Evolutionary conservation across 2,888 invertebrate genomes (phyloP).

Genomic region (Gymnocheta viridis): DNA sequence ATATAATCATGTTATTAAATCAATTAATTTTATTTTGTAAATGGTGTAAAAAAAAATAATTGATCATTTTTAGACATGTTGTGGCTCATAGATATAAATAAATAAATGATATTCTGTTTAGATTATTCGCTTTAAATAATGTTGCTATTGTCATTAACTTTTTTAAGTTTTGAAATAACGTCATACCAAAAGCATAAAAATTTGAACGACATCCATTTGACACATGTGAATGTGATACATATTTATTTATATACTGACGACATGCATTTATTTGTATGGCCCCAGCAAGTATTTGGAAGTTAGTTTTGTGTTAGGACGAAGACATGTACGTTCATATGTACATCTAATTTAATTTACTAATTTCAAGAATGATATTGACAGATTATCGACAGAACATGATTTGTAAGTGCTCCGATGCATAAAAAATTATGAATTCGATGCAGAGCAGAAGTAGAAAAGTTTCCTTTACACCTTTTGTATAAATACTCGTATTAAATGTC

Average conservation of each 20-base stretch:
- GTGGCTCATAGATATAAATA: background rate
- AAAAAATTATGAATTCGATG: too few species aligned
- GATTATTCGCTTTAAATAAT: slow-evolving; percentile 7
- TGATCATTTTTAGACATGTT: slow-evolving; percentile 2
- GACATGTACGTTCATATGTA: too few species aligned
- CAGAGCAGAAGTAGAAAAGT: too few species aligned
- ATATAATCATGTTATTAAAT: too few species aligned
- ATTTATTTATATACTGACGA: background rate
- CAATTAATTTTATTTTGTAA: slow-evolving; percentile 8
- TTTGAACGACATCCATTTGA: background rate
- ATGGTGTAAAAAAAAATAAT: slow-evolving; percentile 36
- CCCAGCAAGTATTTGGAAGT: background rate
- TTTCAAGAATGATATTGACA: too few species aligned
- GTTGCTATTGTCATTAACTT: background rate
- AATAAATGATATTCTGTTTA: slow-evolving; percentile 10
- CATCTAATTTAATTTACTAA: too few species aligned
- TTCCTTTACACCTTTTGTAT: too few species aligned
- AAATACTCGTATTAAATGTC: too few species aligned
- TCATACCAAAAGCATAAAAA: slow-evolving; percentile 22
- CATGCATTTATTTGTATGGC: too few species aligned
- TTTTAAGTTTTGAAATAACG: slow-evolving; percentile 6
- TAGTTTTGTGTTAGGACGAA: too few species aligned
- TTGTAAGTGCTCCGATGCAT: too few species aligned
- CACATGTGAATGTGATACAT: slow-evolving; percentile 3
- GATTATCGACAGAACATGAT: too few species aligned